phyloP scores from a whole-genome alignment of 30 jellyfish, hydroid and myxozoan genomes.

The Chrysaora quinquecirrha region DNA sequence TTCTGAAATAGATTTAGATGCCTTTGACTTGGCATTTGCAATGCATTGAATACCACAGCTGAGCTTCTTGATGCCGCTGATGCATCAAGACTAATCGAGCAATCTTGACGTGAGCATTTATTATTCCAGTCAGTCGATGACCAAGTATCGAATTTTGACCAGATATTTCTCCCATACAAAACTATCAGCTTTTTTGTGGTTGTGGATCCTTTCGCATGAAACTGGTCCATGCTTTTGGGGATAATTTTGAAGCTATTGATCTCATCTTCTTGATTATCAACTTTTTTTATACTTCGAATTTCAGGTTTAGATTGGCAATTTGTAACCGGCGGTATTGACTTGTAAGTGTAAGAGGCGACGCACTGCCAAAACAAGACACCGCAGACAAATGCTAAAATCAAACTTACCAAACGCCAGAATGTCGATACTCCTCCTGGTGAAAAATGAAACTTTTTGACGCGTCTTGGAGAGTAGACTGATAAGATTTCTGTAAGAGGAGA shows the following conservation, averaged over 20 bases:
- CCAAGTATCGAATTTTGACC: slow-evolving; percentile 61
- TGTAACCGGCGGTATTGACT: background rate
- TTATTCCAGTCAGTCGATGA: slow-evolving; percentile 36
- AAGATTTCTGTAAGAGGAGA: background rate
- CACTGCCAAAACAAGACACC: background rate
- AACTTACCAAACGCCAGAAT: background rate
- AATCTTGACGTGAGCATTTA: slow-evolving; percentile 54
- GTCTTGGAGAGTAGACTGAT: background rate
- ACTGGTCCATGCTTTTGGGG: background rate
- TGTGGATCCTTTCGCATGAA: background rate
- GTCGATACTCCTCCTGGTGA: background rate
- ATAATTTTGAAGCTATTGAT: background rate
- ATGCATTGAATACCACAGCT: slow-evolving; percentile 68
- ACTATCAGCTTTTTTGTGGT: slow-evolving; percentile 5
- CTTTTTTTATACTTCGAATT: too few species aligned
- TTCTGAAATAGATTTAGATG: slow-evolving; percentile 3
- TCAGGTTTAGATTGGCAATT: background rate
- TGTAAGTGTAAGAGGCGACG: too few species aligned
- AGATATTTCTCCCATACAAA: slow-evolving; percentile 43
- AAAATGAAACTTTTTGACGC: background rate
- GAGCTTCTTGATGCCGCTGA: slow-evolving; percentile 24
- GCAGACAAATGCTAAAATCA: background rate
- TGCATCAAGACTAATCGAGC: slow-evolving; percentile 43
- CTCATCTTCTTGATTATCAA: background rate
- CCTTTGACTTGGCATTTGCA: slow-evolving; percentile 48